Evolutionary conservation across 2,888 invertebrate species (phyloP).

Genomic region (Eupithecia subfuscata): DNA sequence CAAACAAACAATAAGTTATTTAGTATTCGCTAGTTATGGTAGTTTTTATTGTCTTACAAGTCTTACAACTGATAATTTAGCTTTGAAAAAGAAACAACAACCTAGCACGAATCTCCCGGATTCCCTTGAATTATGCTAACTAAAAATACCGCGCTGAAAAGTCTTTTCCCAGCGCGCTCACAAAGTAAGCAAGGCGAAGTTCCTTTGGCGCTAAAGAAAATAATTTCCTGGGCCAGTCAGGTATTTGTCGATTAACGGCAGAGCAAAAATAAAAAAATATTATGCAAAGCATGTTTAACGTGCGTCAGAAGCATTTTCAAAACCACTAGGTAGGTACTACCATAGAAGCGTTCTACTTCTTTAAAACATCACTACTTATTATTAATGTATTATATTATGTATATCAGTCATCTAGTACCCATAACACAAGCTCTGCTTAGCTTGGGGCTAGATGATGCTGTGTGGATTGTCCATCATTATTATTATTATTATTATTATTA

Average conservation of each 20-base stretch:
- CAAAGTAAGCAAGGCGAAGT: slow-evolving; percentile 5
- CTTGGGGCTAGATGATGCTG: too few relatives aligned
- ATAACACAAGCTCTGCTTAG: too few relatives aligned
- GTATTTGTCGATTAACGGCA: slow-evolving; percentile 14
- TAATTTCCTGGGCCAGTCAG: slow-evolving; percentile 2
- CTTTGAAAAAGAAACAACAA: not conserved
- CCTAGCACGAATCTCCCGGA: not conserved
- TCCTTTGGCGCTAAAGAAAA: slow-evolving; percentile 5
- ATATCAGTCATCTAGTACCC: too few relatives aligned
- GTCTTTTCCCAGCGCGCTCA: not conserved
- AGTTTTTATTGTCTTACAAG: not conserved
- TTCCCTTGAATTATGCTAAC: slow-evolving; percentile 11
- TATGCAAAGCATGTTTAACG: too few relatives aligned
- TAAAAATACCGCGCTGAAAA: slow-evolving; percentile 6
- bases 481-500: too few relatives aligned
- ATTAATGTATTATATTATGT: too few relatives aligned
- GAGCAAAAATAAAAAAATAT: not conserved
- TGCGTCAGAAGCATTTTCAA: not conserved
- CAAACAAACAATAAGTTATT: too few relatives aligned
- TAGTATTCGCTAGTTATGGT: not conserved
- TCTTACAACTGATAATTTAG: not conserved
- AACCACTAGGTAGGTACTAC: too few relatives aligned
- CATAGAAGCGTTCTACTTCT: too few relatives aligned
- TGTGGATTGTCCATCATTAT: too few relatives aligned
- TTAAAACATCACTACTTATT: too few relatives aligned